These are phyloP conservation scores for Myotis pilosus DNA, from an alignment of 2,797 vertebrate genomes.

Conservation along the genomic window DNA sequence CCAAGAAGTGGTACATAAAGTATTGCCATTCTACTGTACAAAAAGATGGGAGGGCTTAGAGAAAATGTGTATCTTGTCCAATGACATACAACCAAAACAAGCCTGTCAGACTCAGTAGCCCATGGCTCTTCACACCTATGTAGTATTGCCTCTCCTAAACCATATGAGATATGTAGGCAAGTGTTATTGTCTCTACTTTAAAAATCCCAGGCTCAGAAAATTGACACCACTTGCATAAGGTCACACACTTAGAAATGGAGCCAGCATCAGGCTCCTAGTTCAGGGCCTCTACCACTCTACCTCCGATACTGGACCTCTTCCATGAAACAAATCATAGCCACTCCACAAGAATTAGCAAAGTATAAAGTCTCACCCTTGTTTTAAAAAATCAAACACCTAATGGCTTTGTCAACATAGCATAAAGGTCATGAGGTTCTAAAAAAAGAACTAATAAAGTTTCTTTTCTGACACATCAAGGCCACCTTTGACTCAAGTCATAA, in stretches of 20 bases:
- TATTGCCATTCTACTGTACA: neutral
- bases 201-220: neutral
- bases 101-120: neutral
- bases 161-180: neutral
- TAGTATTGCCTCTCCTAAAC: neutral
- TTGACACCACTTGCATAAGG: neutral
- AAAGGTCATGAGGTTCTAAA: slow-evolving; percentile 35
- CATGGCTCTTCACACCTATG: neutral
- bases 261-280: neutral
- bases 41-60: neutral
- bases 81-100: neutral
- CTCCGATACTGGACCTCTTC: neutral
- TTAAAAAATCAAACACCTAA: slow-evolving; percentile 32
- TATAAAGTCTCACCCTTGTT: neutral
- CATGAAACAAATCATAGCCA: slow-evolving; percentile 19
- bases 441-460: neutral
- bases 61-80: neutral
- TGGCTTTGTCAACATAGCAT: slow-evolving; percentile 27
- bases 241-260: neutral
- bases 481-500: slow-evolving; percentile 41
- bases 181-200: neutral
- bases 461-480: neutral
- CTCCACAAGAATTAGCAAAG: neutral
- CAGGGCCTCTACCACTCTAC: neutral
- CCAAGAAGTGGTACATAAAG: neutral